A percentile compares a stretch with the other conserved stretches of the same genome.
These are phyloP conservation scores for Hemistola chrysoprasaria DNA, from an alignment of 2,888 invertebrate species.

Conservation along the genomic window DNA sequence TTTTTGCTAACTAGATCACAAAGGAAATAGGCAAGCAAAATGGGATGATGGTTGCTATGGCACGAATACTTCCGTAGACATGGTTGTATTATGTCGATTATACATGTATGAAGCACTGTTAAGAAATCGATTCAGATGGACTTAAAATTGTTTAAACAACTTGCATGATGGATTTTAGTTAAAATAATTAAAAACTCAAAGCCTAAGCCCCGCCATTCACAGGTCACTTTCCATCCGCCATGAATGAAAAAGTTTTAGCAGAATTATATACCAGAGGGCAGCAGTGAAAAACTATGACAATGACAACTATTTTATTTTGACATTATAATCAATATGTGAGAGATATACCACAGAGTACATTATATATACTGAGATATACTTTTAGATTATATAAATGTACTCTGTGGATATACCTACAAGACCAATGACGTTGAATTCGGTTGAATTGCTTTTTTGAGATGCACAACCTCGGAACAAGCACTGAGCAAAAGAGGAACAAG, in stretches of 20 bases:
- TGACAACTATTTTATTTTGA: neutral
- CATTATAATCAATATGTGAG: too few relatives aligned
- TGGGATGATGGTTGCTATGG: slow-evolving; percentile 56
- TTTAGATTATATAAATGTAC: too few relatives aligned
- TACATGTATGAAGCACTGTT: slow-evolving; percentile 11
- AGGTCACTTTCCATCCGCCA: slow-evolving; percentile 21
- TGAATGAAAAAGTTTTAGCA: slow-evolving; percentile 16
- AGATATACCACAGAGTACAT: too few relatives aligned
- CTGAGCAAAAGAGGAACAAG: too few relatives aligned
- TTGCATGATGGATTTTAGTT: too few relatives aligned
- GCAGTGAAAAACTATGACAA: neutral
- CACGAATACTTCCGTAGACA: slow-evolving; percentile 39
- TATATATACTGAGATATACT: too few relatives aligned
- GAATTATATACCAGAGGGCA: slow-evolving; percentile 1
- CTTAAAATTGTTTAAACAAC: slow-evolving; percentile 2
- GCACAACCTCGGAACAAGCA: too few relatives aligned
- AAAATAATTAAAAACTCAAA: slow-evolving; percentile 5
- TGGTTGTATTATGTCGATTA: slow-evolving; percentile 10
- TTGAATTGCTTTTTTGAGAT: too few relatives aligned
- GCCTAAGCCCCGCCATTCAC: slow-evolving; percentile 5
- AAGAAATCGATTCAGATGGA: slow-evolving; percentile 1
- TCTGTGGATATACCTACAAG: too few relatives aligned
- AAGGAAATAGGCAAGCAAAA: slow-evolving; percentile 68
- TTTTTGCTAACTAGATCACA: slow-evolving; percentile 66
- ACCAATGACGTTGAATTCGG: too few relatives aligned